A percentile compares a stretch with the other conserved stretches of the same genome.
Evolutionary conservation across 2,888 invertebrate species (phyloP).

Genomic region (Synanthedon formicaeformis): DNA sequence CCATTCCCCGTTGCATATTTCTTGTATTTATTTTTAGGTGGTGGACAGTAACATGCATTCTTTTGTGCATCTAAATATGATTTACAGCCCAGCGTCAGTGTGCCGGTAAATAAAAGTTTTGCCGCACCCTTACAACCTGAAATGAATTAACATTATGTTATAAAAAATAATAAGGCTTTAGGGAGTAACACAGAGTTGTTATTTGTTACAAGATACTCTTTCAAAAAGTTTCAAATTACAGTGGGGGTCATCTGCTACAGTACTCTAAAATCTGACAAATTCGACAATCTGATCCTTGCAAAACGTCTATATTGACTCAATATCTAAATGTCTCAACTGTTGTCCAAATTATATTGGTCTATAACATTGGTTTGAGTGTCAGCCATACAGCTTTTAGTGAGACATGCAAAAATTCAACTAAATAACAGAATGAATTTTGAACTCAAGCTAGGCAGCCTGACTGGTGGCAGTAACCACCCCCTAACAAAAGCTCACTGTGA

Average conservation of each 20-base stretch:
- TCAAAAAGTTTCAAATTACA: no score
- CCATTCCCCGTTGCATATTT: constrained; percentile 60
- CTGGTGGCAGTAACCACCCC: no score
- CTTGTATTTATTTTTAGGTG: constrained; percentile 56
- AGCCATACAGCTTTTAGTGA: neutral
- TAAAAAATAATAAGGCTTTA: no score
- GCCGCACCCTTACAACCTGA: constrained; percentile 87
- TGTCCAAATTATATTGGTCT: neutral
- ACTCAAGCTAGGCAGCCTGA: no score
- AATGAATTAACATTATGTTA: constrained; percentile 17
- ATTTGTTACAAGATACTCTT: no score
- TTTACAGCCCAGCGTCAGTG: constrained; percentile 87
- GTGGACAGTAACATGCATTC: constrained; percentile 83
- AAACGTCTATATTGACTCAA: no score
- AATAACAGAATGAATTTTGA: neutral
- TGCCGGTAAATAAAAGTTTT: constrained; percentile 87
- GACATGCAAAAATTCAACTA: neutral
- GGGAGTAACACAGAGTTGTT: no score
- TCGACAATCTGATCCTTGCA: no score
- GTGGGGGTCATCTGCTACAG: no score
- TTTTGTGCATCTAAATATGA: constrained; percentile 87
- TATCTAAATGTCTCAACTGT: neutral
- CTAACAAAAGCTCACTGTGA: no score
- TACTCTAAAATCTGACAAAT: no score
- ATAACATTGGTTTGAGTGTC: neutral